Base-by-base conservation (phyloP, 2,113 vertebrate genomes). In the Panurus biarmicus region DNA sequence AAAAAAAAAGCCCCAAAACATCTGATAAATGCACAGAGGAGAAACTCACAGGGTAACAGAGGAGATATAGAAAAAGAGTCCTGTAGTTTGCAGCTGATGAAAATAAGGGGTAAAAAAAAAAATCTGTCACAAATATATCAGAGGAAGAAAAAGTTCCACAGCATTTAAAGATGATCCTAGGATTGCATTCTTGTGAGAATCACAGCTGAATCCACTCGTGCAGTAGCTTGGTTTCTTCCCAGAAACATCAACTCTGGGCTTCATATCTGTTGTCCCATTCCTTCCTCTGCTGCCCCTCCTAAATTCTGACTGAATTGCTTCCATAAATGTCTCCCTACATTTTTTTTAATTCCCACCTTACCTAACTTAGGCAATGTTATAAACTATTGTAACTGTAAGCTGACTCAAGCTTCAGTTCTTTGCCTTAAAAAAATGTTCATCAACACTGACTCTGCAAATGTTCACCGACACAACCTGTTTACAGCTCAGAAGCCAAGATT, bases 371-470 rank as follows among this genome's bases (percentile, higher is more conserved):
- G 42, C 36, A 82, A 73, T 26, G 28, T 76, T 23, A 81, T n/a
- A 26, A 89, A 74, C 50, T 33, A 20, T 29, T 62, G 14, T 28
- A 90, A 85, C 67, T 60, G 77, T 53, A 62, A 57, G 15, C 8
- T 71, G 60, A 67, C 31, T 87, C 35, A 96, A 72, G 35, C 78
- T 78, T 53, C 14, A 26, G n/a, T 77, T 70, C 65, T 86, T 40
- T 58, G 75, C 38, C 33, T 66, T 51, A 67, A 56, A 12, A 66
- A 95, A 93, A 66, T 0, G 0, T 35, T 73, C 48, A 57, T 36
- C 65, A 74, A 6, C 42, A 51, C 5, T 89, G 42, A 64, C 45
- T 78, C 56, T 61, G 60, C 72, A 93, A 87, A 88, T 87, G 73
- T 25, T 67, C 69, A 85, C 35, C 65, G 36, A n/a, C 57, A 89